A percentile compares a stretch with the other conserved stretches of the same genome.
These are phyloP conservation scores for Phrynosoma platyrhinos DNA, from an alignment of 2,113 vertebrate genomes.

Conservation along the genomic window DNA sequence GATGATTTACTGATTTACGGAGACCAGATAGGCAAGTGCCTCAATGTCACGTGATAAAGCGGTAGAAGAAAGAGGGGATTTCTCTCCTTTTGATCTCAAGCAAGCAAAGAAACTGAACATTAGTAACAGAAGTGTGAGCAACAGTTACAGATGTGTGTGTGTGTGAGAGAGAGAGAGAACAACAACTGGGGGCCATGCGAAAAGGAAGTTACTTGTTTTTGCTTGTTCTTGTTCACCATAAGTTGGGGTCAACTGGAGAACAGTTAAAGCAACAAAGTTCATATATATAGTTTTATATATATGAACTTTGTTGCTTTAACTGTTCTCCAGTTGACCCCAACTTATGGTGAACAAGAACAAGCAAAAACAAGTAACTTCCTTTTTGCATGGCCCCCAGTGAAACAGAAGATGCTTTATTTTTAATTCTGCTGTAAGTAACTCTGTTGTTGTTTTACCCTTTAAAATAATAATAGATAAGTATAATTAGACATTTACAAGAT, in stretches of 20 bases:
- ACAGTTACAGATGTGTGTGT: constrained; percentile 42
- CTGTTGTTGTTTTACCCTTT: background rate
- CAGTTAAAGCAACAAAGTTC: no score
- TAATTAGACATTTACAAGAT: constrained; percentile 70
- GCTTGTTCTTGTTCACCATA: constrained; percentile 18
- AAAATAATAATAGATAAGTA: constrained; percentile 66
- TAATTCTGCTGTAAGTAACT: constrained; percentile 71
- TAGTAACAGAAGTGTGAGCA: constrained; percentile 54
- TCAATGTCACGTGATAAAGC: rapidly evolving
- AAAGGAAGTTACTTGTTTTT: constrained; percentile 32
- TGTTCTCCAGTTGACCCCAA: no score
- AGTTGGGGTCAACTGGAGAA: no score
- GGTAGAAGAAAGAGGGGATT: constrained; percentile 39
- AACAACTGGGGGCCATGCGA: constrained; percentile 14
- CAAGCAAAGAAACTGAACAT: constrained; percentile 24
- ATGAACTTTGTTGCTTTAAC: no score
- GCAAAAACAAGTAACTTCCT: constrained; percentile 31
- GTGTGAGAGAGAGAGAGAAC: background rate
- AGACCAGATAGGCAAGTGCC: constrained; percentile 26
- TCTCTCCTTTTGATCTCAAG: background rate
- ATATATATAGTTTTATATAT: no score
- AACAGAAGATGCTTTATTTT: constrained; percentile 60
- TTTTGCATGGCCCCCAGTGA: constrained; percentile 34
- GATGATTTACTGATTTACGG: constrained; percentile 36
- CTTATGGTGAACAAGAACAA: constrained; percentile 4